Evolutionary conservation across 2,113 vertebrate species (phyloP).

Genomic region (Bos indicus): DNA sequence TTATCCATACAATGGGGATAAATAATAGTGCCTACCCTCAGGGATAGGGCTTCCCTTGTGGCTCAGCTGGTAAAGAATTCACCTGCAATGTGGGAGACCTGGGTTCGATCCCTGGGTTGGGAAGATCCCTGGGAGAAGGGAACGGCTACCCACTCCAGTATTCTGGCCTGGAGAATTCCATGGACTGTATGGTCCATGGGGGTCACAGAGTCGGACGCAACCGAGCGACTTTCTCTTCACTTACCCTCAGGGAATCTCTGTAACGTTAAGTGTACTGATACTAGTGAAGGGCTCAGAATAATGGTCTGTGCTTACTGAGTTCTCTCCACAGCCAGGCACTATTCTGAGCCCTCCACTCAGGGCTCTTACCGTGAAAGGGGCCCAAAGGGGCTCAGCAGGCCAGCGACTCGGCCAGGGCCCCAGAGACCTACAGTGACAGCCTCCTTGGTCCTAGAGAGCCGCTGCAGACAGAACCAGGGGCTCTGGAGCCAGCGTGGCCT

Average conservation of each 20-base stretch:
- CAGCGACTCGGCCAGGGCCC: background rate
- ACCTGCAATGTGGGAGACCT: background rate
- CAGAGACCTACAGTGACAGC: background rate
- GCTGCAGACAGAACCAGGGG: background rate
- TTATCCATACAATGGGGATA: background rate
- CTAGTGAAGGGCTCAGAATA: background rate
- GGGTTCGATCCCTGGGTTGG: background rate
- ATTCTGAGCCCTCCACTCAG: too few relatives aligned
- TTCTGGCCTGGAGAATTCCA: background rate
- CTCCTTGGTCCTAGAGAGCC: background rate
- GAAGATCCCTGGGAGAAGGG: background rate
- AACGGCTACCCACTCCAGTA: background rate
- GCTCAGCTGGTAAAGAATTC: background rate
- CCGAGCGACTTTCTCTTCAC: background rate
- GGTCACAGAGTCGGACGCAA: rapidly evolving
- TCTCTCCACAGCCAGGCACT: too few relatives aligned
- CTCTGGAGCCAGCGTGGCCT: too few relatives aligned
- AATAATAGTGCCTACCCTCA: background rate
- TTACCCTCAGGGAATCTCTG: background rate
- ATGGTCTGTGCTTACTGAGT: too few relatives aligned
- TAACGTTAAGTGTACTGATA: background rate
- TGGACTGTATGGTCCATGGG: background rate
- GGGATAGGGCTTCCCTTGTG: background rate
- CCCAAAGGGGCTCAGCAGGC: background rate
- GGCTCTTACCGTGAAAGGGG: background rate